A percentile compares a stretch with the other conserved stretches of the same genome.
phyloP scores from a whole-genome alignment of 2,888 invertebrate genomes.

The Dynastes tityus region DNA sequence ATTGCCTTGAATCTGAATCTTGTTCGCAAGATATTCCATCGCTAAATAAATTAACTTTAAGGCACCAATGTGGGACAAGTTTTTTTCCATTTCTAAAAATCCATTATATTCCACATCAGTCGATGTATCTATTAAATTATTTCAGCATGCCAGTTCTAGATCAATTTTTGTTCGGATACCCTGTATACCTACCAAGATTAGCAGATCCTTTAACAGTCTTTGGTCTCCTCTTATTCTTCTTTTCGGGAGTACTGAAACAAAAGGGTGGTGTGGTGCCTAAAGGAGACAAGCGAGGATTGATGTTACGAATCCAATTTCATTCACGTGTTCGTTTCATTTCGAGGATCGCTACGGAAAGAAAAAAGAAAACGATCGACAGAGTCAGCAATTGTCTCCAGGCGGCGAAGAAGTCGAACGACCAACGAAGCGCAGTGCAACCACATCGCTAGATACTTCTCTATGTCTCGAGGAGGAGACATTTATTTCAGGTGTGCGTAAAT shows the following conservation, averaged over 20 bases:
- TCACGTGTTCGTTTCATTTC: slow-evolving; percentile 57
- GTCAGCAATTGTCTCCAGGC: slow-evolving; percentile 59
- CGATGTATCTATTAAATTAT: no score
- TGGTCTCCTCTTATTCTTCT: slow-evolving; percentile 6
- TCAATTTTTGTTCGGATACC: no score
- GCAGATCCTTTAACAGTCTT: not conserved
- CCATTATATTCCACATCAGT: no score
- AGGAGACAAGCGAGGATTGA: slow-evolving; percentile 56
- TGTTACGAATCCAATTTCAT: slow-evolving; percentile 59
- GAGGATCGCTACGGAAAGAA: slow-evolving; percentile 42
- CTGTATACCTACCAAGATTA: not conserved
- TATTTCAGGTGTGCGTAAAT: slow-evolving; percentile 60
- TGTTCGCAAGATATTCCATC: no score
- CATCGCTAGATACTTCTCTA: slow-evolving; percentile 39
- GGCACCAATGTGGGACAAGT: no score
- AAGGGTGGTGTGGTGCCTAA: slow-evolving; percentile 51
- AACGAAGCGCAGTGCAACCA: not conserved
- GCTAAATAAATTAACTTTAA: no score
- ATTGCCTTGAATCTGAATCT: no score
- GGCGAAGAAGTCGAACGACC: slow-evolving; percentile 38
- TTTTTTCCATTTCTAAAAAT: no score
- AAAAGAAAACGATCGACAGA: slow-evolving; percentile 54
- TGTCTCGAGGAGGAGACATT: slow-evolving; percentile 50
- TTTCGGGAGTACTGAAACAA: slow-evolving; percentile 14
- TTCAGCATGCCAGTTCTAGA: no score